phyloP scores from a whole-genome alignment of 2,888 invertebrate species.

The Spodoptera littoralis region DNA sequence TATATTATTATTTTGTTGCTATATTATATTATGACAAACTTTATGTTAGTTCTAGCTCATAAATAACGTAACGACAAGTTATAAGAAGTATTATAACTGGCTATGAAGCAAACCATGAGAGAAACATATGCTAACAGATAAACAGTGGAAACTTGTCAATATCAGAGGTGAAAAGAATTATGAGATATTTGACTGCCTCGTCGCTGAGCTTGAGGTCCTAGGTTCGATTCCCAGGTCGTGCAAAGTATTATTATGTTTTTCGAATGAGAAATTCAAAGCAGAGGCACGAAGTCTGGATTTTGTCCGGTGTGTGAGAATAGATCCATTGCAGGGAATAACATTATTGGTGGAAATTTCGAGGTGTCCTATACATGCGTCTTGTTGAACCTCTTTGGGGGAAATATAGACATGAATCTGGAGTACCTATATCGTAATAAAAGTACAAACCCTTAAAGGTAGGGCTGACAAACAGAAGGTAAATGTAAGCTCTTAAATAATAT shows the following conservation, averaged over 20 bases:
- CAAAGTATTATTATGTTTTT: too few relatives aligned
- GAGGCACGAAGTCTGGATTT: too few relatives aligned
- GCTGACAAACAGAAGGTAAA: constrained; percentile 16
- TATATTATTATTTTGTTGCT: constrained; percentile 85
- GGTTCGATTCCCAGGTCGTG: too few relatives aligned
- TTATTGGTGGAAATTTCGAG: too few relatives aligned
- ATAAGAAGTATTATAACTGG: constrained; percentile 68
- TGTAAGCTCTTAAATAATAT: constrained; percentile 20
- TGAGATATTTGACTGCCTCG: background rate
- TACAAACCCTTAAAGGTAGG: constrained; percentile 27
- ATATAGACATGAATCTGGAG: constrained; percentile 3
- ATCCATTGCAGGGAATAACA: too few relatives aligned
- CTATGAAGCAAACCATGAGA: constrained; percentile 64
- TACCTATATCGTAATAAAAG: constrained; percentile 21
- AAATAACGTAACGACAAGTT: constrained; percentile 63
- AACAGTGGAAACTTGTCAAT: constrained; percentile 4
- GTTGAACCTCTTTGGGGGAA: too few relatives aligned
- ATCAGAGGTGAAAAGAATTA: constrained; percentile 19
- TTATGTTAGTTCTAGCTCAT: constrained; percentile 74
- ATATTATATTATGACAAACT: constrained; percentile 82
- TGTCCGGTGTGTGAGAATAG: too few relatives aligned
- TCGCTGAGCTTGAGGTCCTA: too few relatives aligned
- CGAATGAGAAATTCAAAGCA: too few relatives aligned
- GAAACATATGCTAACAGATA: constrained; percentile 32
- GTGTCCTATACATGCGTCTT: too few relatives aligned